Evolutionary conservation across 2,888 invertebrate genomes (phyloP).

Genomic region (Oligia strigilis): DNA sequence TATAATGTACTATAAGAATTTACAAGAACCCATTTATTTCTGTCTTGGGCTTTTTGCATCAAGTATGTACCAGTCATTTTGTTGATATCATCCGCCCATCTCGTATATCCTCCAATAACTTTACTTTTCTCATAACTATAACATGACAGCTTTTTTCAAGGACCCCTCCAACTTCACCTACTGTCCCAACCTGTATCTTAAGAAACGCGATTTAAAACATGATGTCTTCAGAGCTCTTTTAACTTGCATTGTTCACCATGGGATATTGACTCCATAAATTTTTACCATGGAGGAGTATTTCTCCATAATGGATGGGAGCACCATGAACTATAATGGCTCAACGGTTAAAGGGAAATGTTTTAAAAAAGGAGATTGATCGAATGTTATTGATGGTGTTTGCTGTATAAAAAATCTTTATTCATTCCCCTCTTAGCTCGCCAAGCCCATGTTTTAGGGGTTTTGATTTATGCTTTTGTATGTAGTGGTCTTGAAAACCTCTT

Average conservation of each 20-base stretch:
- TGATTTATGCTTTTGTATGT: constrained; percentile 1
- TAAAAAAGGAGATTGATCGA: constrained; percentile 54
- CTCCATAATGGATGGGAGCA: constrained; percentile 55
- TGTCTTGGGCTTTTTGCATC: no score
- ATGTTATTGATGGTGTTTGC: constrained; percentile 50
- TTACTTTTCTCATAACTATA: neutral
- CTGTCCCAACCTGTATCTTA: constrained; percentile 28
- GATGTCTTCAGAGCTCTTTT: constrained; percentile 61
- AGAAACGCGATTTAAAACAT: constrained; percentile 54
- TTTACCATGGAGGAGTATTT: constrained; percentile 46
- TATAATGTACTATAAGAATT: no score
- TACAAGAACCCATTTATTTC: no score
- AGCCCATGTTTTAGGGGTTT: constrained; percentile 14
- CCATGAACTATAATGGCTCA: constrained; percentile 59
- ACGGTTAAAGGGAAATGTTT: constrained; percentile 51
- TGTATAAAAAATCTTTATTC: constrained; percentile 32
- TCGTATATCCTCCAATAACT: neutral
- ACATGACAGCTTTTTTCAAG: neutral
- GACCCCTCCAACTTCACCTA: constrained; percentile 10
- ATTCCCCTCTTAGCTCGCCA: constrained; percentile 24
- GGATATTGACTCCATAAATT: constrained; percentile 65
- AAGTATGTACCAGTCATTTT: no score
- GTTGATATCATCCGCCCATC: no score
- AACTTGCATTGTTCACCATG: constrained; percentile 62
- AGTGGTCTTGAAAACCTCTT: neutral